Percentiles rank a stretch among this genome's conserved stretches.
Conservation (phyloP, 2,113 vertebrate species). For the Bettongia penicillata region DNA sequence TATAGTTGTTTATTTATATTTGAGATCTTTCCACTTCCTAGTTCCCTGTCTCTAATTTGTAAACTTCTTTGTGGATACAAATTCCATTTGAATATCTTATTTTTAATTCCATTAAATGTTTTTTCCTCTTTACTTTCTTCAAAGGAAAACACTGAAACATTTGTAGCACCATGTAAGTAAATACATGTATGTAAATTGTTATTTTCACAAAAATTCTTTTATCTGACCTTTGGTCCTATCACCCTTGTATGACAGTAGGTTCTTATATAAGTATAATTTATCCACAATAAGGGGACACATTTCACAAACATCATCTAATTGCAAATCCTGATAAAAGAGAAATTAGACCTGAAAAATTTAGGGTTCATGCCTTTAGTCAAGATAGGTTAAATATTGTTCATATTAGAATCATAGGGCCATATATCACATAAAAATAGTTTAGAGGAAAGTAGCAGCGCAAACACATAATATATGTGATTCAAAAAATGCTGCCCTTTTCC, state of each 20-base stretch:
- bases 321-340: background rate
- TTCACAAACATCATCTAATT: background rate
- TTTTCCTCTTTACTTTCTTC: background rate
- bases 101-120: background rate
- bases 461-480: background rate
- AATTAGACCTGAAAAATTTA: background rate
- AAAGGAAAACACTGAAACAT: background rate
- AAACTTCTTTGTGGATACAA: background rate
- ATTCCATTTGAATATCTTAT: background rate
- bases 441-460: background rate
- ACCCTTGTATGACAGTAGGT: background rate
- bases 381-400: background rate
- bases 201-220: background rate
- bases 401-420: background rate
- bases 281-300: background rate
- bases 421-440: background rate
- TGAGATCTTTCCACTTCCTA: background rate
- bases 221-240: background rate
- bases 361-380: background rate
- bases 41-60: background rate
- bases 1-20: constrained; percentile 29
- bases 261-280: background rate
- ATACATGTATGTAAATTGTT: background rate
- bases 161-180: background rate
- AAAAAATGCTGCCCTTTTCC: background rate